These are phyloP conservation scores for Capromys pilorides DNA, from an alignment of 2,797 vertebrate species.

Conservation along the genomic window DNA sequence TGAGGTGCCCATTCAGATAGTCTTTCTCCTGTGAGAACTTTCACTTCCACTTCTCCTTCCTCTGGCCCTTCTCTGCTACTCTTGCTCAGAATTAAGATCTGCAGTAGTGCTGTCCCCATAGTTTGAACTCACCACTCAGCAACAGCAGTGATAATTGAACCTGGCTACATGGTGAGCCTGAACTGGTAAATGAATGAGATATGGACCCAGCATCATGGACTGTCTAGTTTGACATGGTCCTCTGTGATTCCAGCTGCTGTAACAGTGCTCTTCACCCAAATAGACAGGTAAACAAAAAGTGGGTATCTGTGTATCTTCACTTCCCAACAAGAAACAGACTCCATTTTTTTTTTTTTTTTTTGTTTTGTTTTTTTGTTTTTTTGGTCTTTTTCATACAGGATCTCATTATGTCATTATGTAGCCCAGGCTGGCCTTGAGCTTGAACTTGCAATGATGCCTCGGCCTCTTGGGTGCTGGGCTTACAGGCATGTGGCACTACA, in stretches of 20 bases:
- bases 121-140: background rate
- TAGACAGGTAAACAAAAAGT: background rate
- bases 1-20: background rate
- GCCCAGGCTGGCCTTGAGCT: too few relatives aligned
- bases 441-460: too few relatives aligned
- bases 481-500: too few relatives aligned
- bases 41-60: background rate
- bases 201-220: background rate
- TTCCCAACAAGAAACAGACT: background rate
- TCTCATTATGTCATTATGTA: too few relatives aligned
- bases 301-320: background rate
- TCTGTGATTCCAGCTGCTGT: background rate
- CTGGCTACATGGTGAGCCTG: background rate
- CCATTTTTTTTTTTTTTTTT: background rate
- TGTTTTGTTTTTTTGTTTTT: too few relatives aligned
- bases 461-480: too few relatives aligned
- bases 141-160: background rate
- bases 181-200: background rate
- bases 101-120: too few relatives aligned
- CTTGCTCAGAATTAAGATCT: background rate
- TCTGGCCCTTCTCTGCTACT: background rate
- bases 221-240: background rate
- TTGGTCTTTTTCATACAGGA: too few relatives aligned
- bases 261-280: background rate
- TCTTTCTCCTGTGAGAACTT: background rate